Base-by-base conservation (phyloP, 2,113 vertebrate species). In the Megaleporinus macrocephalus region DNA sequence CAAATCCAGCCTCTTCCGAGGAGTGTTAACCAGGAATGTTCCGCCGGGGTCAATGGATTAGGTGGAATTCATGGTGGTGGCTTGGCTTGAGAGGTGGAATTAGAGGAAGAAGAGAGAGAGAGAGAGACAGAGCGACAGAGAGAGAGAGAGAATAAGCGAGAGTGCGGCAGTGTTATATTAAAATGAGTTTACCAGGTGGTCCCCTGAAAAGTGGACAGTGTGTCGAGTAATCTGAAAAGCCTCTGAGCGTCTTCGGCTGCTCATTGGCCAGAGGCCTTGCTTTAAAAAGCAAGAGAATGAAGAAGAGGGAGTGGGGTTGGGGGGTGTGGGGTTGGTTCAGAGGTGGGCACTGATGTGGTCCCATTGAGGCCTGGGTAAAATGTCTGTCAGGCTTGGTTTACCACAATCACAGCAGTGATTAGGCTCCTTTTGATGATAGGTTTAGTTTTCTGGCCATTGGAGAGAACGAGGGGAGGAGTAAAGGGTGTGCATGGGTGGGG, bases 311-410 rank as follows among this genome's bases (percentile, higher is more conserved):
- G 57, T 29, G 49, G 70, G 78, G 84, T n/a, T n/a, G n/a, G 59
- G 13, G 68, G 24, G 69, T 66, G 57, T 29, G 49, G 70, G 78
- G 84, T n/a, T 66, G 85, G 83, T 82, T 90, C 80, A 88, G 91
- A 91, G 91, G 90, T 92, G 91, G 53, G 91, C 88, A 88, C 91
- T 90, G 90, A 92, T 93, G 91, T 88, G 91, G 89, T 79, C 80
- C 94, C 91, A 93, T 94, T 93, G 91, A 95, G 91, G 90, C 91
- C 93, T 84, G 93, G 91, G 87, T 93, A 90, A 94, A 93, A 94
- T 93, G 94, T 92, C 93, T 94, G 94, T 93, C 90, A 95, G 93
- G 93, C 93, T 94, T 94, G 94, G 94, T 95, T 95, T 94, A 93
- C 93, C 91, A 95, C 95, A 95, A 95, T 96, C 94, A 95, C 92